phyloP scores from a whole-genome alignment of 2,113 vertebrate species.

The Delphinapterus leucas region DNA sequence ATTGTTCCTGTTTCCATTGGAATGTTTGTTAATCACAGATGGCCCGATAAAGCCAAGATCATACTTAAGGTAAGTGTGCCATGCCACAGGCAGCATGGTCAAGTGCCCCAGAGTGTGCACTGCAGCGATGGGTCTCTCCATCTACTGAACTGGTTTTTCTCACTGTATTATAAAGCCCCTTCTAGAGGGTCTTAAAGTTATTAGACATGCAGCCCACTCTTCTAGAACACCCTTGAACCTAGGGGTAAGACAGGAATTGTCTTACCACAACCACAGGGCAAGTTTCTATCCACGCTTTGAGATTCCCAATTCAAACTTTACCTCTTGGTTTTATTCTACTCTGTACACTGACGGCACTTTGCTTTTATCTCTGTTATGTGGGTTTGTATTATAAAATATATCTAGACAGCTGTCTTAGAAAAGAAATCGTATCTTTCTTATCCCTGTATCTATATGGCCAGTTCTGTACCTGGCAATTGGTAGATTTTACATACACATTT shows the following conservation, averaged over 20 bases:
- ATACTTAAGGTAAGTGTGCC: constrained; percentile 90
- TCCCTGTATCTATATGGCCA: not conserved
- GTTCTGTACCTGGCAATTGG: not conserved
- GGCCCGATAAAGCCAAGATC: constrained; percentile 88
- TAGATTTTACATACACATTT: not conserved
- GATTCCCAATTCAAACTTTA: not conserved
- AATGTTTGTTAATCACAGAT: constrained; percentile 88
- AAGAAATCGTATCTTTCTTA: not conserved
- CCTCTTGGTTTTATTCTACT: not conserved
- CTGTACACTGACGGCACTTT: not conserved
- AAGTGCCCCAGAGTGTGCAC: not conserved
- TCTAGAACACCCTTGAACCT: not conserved
- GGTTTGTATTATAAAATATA: not conserved
- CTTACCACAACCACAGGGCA: not conserved
- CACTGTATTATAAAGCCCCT: not conserved
- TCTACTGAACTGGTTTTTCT: not conserved
- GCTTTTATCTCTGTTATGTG: not conserved
- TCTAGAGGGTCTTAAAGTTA: not conserved
- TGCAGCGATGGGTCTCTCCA: not conserved
- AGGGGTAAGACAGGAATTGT: no score
- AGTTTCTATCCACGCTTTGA: not conserved
- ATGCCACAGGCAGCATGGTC: accelerated
- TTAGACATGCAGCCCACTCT: not conserved
- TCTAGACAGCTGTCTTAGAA: not conserved
- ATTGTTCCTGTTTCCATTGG: constrained; percentile 89